phyloP scores from a whole-genome alignment of 2,888 invertebrate genomes.

The Microctonus hyperodae region DNA sequence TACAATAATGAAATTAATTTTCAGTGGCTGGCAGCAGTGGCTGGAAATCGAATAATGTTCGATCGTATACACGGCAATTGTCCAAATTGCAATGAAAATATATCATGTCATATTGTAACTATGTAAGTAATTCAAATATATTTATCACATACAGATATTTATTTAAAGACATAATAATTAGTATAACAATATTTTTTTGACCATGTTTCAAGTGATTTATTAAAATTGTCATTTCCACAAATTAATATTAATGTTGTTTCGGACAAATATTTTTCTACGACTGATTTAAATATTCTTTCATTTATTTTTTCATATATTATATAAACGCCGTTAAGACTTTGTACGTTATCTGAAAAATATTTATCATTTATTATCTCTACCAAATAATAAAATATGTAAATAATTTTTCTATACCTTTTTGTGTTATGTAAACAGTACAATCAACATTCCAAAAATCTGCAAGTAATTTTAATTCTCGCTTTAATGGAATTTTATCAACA shows the following conservation, averaged over 20 bases:
- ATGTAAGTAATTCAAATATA: constrained; percentile 3
- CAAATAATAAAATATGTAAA: background rate
- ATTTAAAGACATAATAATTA: constrained; percentile 48
- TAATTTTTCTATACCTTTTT: constrained; percentile 40
- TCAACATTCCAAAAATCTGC: constrained; percentile 58
- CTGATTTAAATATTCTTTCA: constrained; percentile 38
- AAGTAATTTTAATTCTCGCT: constrained; percentile 49
- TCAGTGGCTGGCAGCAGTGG: constrained; percentile 55
- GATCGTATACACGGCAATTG: constrained; percentile 54
- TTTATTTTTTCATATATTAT: constrained; percentile 45
- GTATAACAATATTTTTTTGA: constrained; percentile 38
- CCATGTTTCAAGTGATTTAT: constrained; percentile 43
- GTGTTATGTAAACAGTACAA: constrained; percentile 52
- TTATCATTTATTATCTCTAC: background rate
- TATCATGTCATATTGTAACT: constrained; percentile 48
- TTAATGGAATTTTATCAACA: constrained; percentile 49
- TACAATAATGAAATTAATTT: constrained; percentile 35
- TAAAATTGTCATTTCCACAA: constrained; percentile 55
- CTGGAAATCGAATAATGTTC: constrained; percentile 52
- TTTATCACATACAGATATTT: constrained; percentile 22
- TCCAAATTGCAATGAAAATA: constrained; percentile 53
- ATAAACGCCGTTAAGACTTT: constrained; percentile 47
- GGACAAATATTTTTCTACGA: constrained; percentile 35
- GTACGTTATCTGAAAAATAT: constrained; percentile 40
- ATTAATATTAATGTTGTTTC: constrained; percentile 53